Base-by-base conservation (phyloP, 35 echinoderm and acorn worm species). In the Diadema setosum region DNA sequence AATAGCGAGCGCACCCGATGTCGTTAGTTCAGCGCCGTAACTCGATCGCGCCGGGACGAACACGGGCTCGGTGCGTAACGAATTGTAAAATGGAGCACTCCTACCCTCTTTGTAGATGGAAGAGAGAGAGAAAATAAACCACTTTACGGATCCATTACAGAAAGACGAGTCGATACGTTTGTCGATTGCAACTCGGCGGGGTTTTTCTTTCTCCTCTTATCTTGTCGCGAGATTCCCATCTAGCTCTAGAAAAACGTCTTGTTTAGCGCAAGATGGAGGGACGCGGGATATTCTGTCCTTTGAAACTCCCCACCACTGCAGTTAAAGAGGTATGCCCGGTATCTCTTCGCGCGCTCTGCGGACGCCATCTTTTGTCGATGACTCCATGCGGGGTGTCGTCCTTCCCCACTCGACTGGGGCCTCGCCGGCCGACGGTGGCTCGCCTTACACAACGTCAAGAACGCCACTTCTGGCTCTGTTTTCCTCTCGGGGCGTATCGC, bases 101-200 rank as follows among this genome's bases (percentile, higher is more conserved):
- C 35, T 41, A 44, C 7, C 39, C 73, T 78, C 73, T 78, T 78
- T 78, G 73, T 44, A 78, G 44, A 78, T 78, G 73, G 73, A 78
- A 78, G 5, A 78, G 73, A 78, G 73, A 41, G 63, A 41, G 73
- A 42, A 78, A 78, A 78, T 78, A 78, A 78, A 78, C 73, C 73
- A 78, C 73, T 78, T 78, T 78, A 3, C 7, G 35, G 73, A 44
- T 78, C 36, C 40, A 78, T 78, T 78, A 78, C 73, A 78, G 73
- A 78, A 78, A 78, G 73, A 78, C 44, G 73, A 78, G 73, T 78
- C 73, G 73, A 78, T 78, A 78, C 37, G 33, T 78, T 78, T 78
- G 73, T 78, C 73, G 73, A 78, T 78, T 78, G 73, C 8, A 78
- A 78, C 39, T 78, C 15, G 73, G 73, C 40, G 23, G 14, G 73